Evolutionary conservation across 1,140 invertebrate species (phyloP).

Genomic region (Nymphalis io): DNA sequence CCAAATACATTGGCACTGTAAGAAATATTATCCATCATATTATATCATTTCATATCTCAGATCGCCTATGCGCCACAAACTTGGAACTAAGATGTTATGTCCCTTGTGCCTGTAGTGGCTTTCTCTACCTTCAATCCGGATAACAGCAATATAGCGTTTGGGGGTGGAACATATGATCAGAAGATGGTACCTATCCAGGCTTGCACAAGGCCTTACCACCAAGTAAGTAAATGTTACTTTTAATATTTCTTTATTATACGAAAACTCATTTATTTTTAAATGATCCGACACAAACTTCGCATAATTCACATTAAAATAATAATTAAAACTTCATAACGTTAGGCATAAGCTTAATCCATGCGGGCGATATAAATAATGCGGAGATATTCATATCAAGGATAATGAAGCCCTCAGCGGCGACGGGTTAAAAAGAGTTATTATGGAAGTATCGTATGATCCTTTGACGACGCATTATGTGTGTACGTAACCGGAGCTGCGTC

Average conservation of each 20-base stretch:
- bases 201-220: no score
- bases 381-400: constrained; percentile 37
- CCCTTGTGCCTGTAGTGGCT: no score
- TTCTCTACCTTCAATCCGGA: no score
- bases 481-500: constrained; percentile 38
- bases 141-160: no score
- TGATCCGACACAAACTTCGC: not conserved
- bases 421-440: constrained; percentile 38
- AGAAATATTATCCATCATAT: no score
- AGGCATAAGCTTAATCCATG: constrained; percentile 20
- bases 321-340: constrained; percentile 1
- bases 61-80: no score
- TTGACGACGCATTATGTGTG: constrained; percentile 43
- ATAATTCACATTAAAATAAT: constrained; percentile 5
- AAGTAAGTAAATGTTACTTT: not conserved
- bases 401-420: constrained; percentile 38
- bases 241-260: not conserved
- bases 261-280: not conserved
- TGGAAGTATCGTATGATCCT: constrained; percentile 47
- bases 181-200: no score
- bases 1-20: no score
- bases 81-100: no score
- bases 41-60: no score
- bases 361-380: constrained; percentile 32
- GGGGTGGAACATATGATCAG: no score